Evolutionary conservation across 2,797 vertebrate genomes (phyloP).

Genomic region (Babyrousa celebensis): DNA sequence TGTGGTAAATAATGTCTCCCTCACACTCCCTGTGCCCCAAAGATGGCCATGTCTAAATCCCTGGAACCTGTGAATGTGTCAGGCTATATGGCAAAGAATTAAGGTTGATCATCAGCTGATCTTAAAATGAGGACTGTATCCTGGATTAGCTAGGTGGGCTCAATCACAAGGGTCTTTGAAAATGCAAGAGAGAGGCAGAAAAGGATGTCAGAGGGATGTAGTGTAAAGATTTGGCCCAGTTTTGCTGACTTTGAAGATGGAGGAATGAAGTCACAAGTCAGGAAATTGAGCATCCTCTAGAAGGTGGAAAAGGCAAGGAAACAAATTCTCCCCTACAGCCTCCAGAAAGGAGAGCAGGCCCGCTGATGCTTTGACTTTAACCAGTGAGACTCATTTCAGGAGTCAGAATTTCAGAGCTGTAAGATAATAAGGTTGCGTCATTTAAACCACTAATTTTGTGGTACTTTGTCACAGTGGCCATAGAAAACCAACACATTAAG

Average conservation of each 20-base stretch:
- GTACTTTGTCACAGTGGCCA: conserved; percentile 11
- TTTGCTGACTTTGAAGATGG: conserved; percentile 21
- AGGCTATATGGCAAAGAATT: conserved; percentile 30
- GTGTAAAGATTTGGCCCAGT: neutral
- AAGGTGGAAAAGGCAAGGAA: neutral
- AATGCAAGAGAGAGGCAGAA: neutral
- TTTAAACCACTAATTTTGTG: neutral
- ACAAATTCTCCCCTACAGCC: neutral
- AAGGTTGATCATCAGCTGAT: neutral
- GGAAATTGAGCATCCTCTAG: neutral
- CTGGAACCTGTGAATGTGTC: neutral
- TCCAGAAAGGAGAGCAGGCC: neutral
- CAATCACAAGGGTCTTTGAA: neutral
- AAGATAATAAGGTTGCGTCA: neutral
- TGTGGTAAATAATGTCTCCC: neutral
- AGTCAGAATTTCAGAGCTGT: neutral
- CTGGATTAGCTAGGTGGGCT: neutral
- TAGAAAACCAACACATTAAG: conserved; percentile 20
- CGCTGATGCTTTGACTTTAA: neutral
- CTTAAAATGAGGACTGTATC: neutral
- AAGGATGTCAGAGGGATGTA: neutral
- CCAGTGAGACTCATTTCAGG: neutral
- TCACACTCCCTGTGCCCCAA: neutral
- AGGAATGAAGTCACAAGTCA: neutral
- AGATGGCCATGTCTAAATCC: neutral